A percentile compares a stretch with the other conserved stretches of the same genome.
Evolutionary conservation across 2,888 invertebrate genomes (phyloP).

Genomic region (Mythimna albipuncta): DNA sequence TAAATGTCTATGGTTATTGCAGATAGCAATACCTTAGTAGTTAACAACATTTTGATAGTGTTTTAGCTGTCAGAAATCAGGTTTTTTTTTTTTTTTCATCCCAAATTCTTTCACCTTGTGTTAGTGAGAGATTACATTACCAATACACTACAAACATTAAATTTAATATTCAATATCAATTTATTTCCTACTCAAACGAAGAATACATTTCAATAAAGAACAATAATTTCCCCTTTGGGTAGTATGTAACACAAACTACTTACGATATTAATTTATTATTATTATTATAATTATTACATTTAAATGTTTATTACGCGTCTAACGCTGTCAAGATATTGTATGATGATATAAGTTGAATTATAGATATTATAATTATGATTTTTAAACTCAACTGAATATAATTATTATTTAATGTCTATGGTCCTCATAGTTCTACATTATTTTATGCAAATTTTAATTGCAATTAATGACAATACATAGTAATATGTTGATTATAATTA

Average conservation of each 20-base stretch:
- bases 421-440: conserved; percentile 49
- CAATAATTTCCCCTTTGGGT: conserved; percentile 41
- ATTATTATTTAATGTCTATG: conserved; percentile 33
- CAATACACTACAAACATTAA: conserved; percentile 30
- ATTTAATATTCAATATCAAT: conserved; percentile 24
- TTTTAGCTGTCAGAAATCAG: conserved; percentile 1
- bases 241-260: conserved; percentile 39
- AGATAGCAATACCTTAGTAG: not conserved
- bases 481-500: not conserved
- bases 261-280: conserved; percentile 8
- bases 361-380: conserved; percentile 23
- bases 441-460: conserved; percentile 22
- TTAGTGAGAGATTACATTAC: conserved; percentile 22
- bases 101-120: not conserved
- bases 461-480: conserved; percentile 12
- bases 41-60: not conserved
- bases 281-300: conserved; percentile 21
- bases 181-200: conserved; percentile 29
- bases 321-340: conserved; percentile 48
- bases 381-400: conserved; percentile 25
- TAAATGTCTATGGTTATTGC: not conserved
- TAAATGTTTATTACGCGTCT: conserved; percentile 40
- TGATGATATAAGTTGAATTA: conserved; percentile 35
- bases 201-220: conserved; percentile 23
- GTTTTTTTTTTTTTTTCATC: not conserved